Conservation (phyloP, 2,888 invertebrate species). For the Nomada ferruginata region DNA sequence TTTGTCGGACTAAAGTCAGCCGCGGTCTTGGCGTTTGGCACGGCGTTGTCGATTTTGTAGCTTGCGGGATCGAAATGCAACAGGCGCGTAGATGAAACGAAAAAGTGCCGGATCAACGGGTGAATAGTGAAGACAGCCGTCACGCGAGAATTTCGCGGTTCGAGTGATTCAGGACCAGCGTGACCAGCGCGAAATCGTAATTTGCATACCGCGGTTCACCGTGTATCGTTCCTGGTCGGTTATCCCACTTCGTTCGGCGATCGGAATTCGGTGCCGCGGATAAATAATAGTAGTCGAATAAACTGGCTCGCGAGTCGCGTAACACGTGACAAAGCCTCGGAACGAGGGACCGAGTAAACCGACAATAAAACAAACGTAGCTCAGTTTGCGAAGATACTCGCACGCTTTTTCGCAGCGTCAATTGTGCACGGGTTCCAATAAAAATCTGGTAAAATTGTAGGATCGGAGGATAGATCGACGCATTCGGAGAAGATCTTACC, state of each 20-base stretch:
- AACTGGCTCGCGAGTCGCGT: too few relatives aligned
- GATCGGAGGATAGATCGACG: neutral
- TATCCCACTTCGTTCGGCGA: too few relatives aligned
- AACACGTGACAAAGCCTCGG: neutral
- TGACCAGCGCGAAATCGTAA: constrained; percentile 10
- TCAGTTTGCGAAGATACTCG: too few relatives aligned
- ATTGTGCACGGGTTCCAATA: too few relatives aligned
- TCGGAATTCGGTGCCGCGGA: constrained; percentile 7
- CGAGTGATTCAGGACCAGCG: neutral
- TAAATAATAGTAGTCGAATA: neutral
- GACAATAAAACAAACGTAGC: too few relatives aligned
- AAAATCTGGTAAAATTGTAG: neutral
- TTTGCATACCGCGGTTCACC: constrained; percentile 32
- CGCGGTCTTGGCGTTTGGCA: too few relatives aligned
- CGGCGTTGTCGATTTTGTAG: too few relatives aligned
- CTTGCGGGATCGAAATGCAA: too few relatives aligned
- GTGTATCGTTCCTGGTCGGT: neutral
- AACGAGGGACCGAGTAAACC: neutral
- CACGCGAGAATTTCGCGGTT: constrained; percentile 15
- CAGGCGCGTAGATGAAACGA: neutral
- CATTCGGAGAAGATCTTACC: constrained; percentile 2
- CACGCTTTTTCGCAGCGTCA: too few relatives aligned
- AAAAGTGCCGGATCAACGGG: neutral
- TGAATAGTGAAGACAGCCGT: neutral
- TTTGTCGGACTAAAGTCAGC: neutral